A percentile compares a stretch with the other conserved stretches of the same genome.
These are phyloP conservation scores for Apistogramma diplotaenia DNA, from an alignment of 2,113 vertebrate species.

Conservation along the genomic window DNA sequence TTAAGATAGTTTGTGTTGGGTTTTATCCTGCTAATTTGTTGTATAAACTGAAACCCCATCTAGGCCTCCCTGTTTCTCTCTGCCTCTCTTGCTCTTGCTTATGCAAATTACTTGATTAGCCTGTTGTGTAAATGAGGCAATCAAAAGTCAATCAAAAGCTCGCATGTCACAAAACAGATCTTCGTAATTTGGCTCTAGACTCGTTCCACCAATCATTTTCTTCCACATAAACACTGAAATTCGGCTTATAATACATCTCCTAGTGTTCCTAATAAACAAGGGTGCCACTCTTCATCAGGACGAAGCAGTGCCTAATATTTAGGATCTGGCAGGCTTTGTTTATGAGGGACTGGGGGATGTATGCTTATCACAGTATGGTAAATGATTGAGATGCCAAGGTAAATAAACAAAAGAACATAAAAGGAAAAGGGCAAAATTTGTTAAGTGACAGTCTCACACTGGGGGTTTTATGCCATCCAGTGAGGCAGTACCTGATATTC, in stretches of 20 bases:
- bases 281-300: background rate
- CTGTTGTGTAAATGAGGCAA: background rate
- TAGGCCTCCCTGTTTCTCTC: background rate
- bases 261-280: background rate
- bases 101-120: conserved; percentile 25
- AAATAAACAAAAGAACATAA: background rate
- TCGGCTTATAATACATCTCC: background rate
- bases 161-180: background rate
- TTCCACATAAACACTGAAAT: conserved; percentile 7
- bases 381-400: background rate
- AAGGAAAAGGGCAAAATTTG: background rate
- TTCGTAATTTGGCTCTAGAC: background rate
- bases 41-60: background rate
- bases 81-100: background rate
- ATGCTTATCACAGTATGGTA: background rate
- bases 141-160: conserved; percentile 11
- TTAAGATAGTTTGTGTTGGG: background rate
- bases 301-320: background rate
- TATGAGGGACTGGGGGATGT: background rate
- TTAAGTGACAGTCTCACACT: background rate
- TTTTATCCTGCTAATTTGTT: background rate
- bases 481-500: background rate
- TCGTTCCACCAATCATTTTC: background rate
- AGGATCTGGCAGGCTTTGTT: background rate
- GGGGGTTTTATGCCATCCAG: background rate